Conservation (phyloP, 2,888 invertebrate genomes). For the Linnaemya vulpina region DNA sequence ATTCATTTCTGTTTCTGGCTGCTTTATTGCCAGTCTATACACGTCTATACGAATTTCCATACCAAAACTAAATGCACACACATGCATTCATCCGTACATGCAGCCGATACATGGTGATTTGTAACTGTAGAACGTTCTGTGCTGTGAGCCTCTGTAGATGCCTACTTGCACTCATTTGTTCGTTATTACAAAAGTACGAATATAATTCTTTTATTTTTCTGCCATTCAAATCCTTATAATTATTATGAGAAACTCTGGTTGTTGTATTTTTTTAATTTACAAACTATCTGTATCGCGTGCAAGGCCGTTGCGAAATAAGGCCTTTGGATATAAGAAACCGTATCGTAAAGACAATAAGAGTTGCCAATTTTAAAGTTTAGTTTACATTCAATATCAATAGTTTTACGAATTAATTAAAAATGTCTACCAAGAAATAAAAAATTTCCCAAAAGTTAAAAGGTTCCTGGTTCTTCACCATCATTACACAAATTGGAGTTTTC, state of each 20-base stretch:
- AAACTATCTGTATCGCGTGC: no score
- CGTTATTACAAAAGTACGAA: slow-evolving; percentile 42
- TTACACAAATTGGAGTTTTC: no score
- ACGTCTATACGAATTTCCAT: neutral
- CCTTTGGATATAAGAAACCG: no score
- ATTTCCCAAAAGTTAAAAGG: no score
- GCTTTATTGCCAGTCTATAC: neutral
- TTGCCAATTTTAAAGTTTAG: no score
- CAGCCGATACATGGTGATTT: neutral
- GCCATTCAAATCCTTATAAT: slow-evolving; percentile 68
- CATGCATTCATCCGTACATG: neutral
- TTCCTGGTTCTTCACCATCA: no score
- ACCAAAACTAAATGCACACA: neutral
- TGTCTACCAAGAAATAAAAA: no score
- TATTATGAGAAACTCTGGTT: slow-evolving; percentile 65
- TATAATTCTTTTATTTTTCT: slow-evolving; percentile 53
- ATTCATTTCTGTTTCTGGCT: neutral
- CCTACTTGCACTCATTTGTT: slow-evolving; percentile 41
- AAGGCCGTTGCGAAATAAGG: no score
- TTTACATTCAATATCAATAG: no score
- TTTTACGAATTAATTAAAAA: no score
- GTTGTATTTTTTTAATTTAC: neutral
- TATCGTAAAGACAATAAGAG: no score
- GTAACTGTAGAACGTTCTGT: slow-evolving; percentile 12
- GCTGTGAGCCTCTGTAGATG: neutral